Conservation (phyloP, 2,113 vertebrate species). For the Sphyrna mokarran region DNA sequence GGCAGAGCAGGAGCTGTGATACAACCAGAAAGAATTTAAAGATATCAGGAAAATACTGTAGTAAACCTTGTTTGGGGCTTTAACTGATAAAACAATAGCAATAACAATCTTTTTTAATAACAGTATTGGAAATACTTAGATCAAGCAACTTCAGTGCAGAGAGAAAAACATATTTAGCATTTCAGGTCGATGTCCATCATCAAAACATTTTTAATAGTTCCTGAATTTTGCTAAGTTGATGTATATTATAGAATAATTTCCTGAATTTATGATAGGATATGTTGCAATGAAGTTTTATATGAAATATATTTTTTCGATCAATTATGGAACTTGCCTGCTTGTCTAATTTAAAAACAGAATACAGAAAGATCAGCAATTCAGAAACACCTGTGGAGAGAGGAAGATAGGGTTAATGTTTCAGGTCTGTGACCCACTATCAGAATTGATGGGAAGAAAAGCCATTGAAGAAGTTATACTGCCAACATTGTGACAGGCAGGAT, state of each 20-base stretch:
- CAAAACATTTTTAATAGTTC: background rate
- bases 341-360: background rate
- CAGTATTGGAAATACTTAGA: background rate
- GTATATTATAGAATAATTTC: constrained; percentile 10
- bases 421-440: background rate
- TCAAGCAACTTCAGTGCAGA: background rate
- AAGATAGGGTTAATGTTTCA: background rate
- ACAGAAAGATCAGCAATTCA: background rate
- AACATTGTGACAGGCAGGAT: background rate
- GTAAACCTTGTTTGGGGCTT: background rate
- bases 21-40: background rate
- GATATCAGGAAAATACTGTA: background rate
- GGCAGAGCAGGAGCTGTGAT: no score
- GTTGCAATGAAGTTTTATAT: background rate
- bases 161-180: background rate
- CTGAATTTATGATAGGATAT: background rate
- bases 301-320: background rate
- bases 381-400: background rate
- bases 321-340: background rate
- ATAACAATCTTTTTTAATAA: background rate
- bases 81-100: background rate
- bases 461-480: background rate
- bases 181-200: background rate
- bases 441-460: background rate
- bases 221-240: background rate